Percentiles rank a stretch among this genome's conserved stretches.
These are phyloP conservation scores for Anoplophora glabripennis DNA, from an alignment of 1,140 invertebrate species.

Conservation along the genomic window DNA sequence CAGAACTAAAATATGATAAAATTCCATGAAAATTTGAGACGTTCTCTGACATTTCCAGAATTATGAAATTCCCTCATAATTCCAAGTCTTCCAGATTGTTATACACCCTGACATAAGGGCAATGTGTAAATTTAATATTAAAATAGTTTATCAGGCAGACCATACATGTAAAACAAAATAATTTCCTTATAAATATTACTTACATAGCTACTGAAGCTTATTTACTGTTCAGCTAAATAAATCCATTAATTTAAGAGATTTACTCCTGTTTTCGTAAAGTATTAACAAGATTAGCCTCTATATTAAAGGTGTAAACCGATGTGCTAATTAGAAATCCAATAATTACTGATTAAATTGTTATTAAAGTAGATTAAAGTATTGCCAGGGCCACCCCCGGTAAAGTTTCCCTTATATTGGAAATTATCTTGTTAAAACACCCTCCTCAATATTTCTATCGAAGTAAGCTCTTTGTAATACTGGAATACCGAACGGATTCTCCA, in stretches of 20 bases:
- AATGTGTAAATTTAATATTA: too few species aligned
- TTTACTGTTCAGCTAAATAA: too few species aligned
- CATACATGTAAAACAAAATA: too few species aligned
- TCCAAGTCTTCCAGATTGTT: too few species aligned
- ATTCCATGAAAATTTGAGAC: too few species aligned
- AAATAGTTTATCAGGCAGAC: too few species aligned
- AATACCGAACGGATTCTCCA: background rate
- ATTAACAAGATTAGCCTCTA: conserved; percentile 12
- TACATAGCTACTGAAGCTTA: too few species aligned
- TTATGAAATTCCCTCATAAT: too few species aligned
- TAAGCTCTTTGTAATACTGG: conserved; percentile 19
- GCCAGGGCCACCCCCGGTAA: conserved; percentile 19
- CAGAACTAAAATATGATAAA: too few species aligned
- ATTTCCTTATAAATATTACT: too few species aligned
- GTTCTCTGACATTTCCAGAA: too few species aligned
- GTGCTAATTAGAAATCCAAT: conserved; percentile 35
- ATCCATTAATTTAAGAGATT: background rate
- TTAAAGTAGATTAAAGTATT: conserved; percentile 34
- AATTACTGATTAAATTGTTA: conserved; percentile 33
- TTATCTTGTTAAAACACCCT: conserved; percentile 25
- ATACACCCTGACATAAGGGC: too few species aligned
- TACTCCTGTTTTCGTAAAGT: conserved; percentile 7
- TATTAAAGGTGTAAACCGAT: conserved; percentile 23
- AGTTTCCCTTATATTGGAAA: conserved; percentile 29
- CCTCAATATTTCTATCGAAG: conserved; percentile 19